Evolutionary conservation across 2,113 vertebrate genomes (phyloP).

Genomic region (Pseudorhombus dupliciocellatus): DNA sequence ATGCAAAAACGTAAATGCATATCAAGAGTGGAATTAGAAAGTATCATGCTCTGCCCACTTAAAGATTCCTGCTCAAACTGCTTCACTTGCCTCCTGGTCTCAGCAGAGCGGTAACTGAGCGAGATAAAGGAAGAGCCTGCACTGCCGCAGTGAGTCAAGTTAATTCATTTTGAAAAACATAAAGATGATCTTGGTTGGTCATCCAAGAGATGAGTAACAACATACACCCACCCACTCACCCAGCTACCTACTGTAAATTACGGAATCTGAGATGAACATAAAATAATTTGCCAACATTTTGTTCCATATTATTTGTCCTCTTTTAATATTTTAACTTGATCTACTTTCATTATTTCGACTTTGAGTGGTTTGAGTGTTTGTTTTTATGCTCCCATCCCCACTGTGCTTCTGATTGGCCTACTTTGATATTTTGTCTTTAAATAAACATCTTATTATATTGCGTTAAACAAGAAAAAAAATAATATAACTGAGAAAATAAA

Average conservation of each 20-base stretch:
- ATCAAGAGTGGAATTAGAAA: neutral
- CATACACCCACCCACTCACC: neutral
- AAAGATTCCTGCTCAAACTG: neutral
- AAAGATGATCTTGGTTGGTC: neutral
- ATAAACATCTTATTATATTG: too few species aligned
- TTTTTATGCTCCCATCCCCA: neutral
- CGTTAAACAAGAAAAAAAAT: too few species aligned
- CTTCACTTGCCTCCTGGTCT: conserved; percentile 6
- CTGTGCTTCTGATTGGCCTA: neutral
- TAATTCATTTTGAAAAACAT: neutral
- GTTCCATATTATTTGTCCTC: neutral
- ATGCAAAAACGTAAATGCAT: neutral
- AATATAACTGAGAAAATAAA: too few species aligned
- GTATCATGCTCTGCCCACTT: neutral
- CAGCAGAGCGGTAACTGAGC: conserved; percentile 12
- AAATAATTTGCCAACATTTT: neutral
- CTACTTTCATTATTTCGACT: neutral
- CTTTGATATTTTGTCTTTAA: too few species aligned
- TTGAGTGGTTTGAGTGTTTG: neutral
- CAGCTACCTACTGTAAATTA: neutral
- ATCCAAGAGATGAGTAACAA: too few species aligned
- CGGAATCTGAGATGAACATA: neutral
- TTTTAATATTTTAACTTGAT: neutral
- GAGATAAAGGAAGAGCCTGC: too few species aligned
- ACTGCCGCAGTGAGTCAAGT: neutral